These are phyloP conservation scores for Fabriciana adippe DNA, from an alignment of 2,888 invertebrate genomes.

Conservation along the genomic window DNA sequence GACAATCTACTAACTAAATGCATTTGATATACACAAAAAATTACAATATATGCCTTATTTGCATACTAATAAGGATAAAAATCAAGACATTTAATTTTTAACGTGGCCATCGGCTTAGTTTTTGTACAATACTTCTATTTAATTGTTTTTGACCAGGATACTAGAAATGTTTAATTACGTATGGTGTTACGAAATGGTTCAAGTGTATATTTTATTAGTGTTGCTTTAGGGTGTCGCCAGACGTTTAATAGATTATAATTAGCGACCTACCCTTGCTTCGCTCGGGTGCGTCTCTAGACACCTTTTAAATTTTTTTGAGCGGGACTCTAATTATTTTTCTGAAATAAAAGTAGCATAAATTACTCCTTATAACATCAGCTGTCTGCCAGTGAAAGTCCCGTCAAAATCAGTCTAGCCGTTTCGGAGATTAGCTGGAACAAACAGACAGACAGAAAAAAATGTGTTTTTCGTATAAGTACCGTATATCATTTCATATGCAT, in stretches of 20 bases:
- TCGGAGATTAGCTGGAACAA: no score
- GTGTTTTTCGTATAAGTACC: no score
- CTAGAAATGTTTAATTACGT: constrained; percentile 76
- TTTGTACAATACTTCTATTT: constrained; percentile 60
- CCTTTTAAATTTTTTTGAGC: no score
- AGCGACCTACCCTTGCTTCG: no score
- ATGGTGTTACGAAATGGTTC: constrained; percentile 56
- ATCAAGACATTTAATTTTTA: constrained; percentile 6
- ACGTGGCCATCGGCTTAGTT: constrained; percentile 24
- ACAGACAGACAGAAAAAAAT: no score
- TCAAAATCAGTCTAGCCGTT: no score
- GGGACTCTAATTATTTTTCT: no score
- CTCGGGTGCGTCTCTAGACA: no score
- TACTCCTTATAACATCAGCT: no score
- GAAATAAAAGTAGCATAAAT: no score
- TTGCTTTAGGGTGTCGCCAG: constrained; percentile 7
- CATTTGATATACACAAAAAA: constrained; percentile 1
- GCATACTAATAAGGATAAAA: constrained; percentile 17
- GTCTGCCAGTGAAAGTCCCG: no score
- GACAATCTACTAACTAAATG: constrained; percentile 27
- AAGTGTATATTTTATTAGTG: constrained; percentile 48
- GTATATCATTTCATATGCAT: no score
- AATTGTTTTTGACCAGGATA: constrained; percentile 74
- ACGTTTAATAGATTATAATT: constrained; percentile 37
- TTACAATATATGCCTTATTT: constrained; percentile 43